These are phyloP conservation scores for Sympetrum striolatum DNA, from an alignment of 2,888 invertebrate species.

Conservation along the genomic window DNA sequence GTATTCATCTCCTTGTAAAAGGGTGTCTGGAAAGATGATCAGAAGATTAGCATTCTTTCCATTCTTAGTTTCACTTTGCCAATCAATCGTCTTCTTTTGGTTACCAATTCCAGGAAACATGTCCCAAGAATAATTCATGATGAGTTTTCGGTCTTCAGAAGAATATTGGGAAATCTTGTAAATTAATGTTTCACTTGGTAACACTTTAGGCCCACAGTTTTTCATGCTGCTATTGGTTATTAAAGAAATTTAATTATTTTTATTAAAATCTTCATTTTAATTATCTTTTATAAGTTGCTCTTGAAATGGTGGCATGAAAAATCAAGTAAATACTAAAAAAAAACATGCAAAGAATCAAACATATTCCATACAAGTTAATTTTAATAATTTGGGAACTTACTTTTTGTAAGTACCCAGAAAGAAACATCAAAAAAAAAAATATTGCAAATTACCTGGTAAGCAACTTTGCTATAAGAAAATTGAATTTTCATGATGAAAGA, in stretches of 20 bases:
- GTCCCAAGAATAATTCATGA: background rate
- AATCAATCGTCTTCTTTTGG: background rate
- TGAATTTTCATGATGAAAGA: too few relatives aligned
- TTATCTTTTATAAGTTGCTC: too few relatives aligned
- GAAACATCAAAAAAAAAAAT: too few relatives aligned
- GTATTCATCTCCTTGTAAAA: background rate
- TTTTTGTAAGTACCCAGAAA: too few relatives aligned
- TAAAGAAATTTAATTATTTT: background rate
- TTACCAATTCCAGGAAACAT: conserved; percentile 1
- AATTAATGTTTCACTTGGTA: background rate
- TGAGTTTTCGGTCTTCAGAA: background rate
- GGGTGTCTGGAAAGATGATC: background rate
- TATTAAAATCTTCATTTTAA: too few relatives aligned
- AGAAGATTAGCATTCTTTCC: background rate
- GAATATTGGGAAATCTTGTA: background rate
- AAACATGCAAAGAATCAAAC: too few relatives aligned
- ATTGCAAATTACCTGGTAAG: too few relatives aligned
- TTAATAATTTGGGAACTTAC: too few relatives aligned
- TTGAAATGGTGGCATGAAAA: too few relatives aligned
- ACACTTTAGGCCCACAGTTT: background rate
- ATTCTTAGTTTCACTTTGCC: background rate
- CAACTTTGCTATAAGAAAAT: too few relatives aligned
- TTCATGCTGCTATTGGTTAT: background rate
- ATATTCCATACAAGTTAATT: too few relatives aligned
- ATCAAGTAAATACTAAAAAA: too few relatives aligned